Conservation (phyloP, 2,113 vertebrate species). For the Pavo muticus region DNA sequence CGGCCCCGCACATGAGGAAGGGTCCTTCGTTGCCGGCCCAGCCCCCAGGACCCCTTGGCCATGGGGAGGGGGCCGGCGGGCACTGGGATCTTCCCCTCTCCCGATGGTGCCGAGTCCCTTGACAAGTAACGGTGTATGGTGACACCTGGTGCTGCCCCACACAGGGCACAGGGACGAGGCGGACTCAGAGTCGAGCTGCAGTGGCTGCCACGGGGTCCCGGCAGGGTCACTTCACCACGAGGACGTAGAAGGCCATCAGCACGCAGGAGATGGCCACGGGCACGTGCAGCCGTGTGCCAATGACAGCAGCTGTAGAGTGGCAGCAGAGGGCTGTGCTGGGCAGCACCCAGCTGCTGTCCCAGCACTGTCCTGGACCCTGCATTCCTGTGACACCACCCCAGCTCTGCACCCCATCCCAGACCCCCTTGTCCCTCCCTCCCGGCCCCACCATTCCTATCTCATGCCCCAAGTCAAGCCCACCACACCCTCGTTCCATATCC, state of each 20-base stretch:
- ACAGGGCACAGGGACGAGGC: no score
- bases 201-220: background rate
- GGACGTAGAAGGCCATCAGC: constrained; percentile 90
- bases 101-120: no score
- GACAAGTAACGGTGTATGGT: no score
- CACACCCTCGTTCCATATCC: no score
- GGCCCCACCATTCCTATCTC: no score
- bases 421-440: no score
- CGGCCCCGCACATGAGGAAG: background rate
- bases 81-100: background rate
- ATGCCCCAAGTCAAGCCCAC: no score
- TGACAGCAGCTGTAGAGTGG: constrained; percentile 85
- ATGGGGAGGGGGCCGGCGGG: background rate
- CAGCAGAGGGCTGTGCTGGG: accelerated
- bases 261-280: constrained; percentile 87
- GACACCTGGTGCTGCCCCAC: no score
- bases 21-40: background rate
- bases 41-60: background rate
- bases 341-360: background rate
- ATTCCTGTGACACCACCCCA: background rate
- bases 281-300: constrained; percentile 90
- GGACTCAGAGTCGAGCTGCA: no score
- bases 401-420: no score
- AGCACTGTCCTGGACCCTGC: no score
- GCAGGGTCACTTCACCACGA: constrained; percentile 87